Evolutionary conservation across 2,888 invertebrate species (phyloP), one percentile per base, ranked within the genome.

Genomic region (Hirtodrosophila trivittata): DNA sequence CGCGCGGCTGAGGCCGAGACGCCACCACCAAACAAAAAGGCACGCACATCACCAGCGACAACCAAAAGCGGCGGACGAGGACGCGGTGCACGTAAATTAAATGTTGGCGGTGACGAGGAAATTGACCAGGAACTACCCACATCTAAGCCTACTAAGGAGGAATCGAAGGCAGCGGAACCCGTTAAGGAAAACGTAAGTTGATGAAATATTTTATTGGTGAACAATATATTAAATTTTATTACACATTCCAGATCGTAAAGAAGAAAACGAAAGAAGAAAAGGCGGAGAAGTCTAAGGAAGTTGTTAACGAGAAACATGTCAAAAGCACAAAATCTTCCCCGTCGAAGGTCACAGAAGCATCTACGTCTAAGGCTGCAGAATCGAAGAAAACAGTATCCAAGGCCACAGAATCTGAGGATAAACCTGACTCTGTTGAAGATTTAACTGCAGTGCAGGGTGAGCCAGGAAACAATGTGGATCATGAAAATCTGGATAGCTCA

Each of bases 21-120:
- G 12, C 90, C 91, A 56, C 90, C 90, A 43, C 89, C 89, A 8
- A 76, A 77, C 4, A 91, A 91, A 72, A 90, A 89, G 66, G 70
- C 90, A 37, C 86, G 89, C 30, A 59, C 77, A 14, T 86, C 88
- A 0, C 87, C 89, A 38, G 72, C 87, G 5, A 71, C 77, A 25
- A 71, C 80, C 0, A 80, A 82, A 42, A 72, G 66, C 25, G 72
- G 49, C 0, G 87, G 57, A 32, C 84, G 88, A 8, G 89, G 87
- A 7, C 88, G 89, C 2, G 86, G 80, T 45, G 90, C 89, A 5
- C 89, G 90, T 28, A 89, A 89, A 75, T 55, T 89, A 58, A 88
- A 89, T 43, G 74, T 86, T 10, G 64, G 85, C 13, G 63, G 37
- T 3, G 84, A 65, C 8, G 72, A 71, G 3, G 73, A 78, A 49